Conservation (phyloP, 2,113 vertebrate species). For the Laterallus jamaicensis region DNA sequence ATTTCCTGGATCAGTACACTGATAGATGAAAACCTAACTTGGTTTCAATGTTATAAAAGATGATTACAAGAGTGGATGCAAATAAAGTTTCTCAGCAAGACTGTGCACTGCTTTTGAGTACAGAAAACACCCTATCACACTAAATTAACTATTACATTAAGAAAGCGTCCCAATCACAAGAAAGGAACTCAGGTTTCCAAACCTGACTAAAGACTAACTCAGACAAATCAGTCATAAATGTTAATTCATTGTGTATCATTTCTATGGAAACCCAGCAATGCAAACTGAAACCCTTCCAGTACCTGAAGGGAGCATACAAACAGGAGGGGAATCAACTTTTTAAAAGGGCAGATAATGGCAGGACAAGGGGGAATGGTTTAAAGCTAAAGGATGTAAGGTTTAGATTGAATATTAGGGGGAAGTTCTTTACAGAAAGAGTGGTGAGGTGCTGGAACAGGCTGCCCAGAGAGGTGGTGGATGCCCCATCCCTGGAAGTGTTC, state of each 20-base stretch:
- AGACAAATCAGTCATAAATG: background rate
- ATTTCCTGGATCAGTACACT: background rate
- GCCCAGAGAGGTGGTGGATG: too few species aligned
- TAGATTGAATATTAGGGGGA: too few species aligned
- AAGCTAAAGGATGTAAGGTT: too few species aligned
- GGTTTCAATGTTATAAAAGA: background rate
- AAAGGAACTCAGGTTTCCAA: background rate
- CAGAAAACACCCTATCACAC: background rate
- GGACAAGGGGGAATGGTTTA: too few species aligned
- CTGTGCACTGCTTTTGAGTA: background rate
- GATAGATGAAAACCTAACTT: background rate
- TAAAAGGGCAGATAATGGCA: too few species aligned
- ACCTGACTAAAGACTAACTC: background rate
- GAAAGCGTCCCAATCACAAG: background rate
- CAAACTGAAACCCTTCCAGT: too few species aligned
- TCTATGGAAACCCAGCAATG: background rate
- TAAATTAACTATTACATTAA: background rate
- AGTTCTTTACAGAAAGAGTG: too few species aligned
- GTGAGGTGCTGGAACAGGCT: too few species aligned
- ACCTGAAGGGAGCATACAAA: too few species aligned
- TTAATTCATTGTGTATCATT: background rate
- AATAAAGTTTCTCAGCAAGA: background rate
- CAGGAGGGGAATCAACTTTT: too few species aligned
- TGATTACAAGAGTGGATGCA: background rate
- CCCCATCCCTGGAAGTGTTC: too few species aligned